Evolutionary conservation across 2,888 invertebrate genomes (phyloP), one percentile per base, ranked within the genome.

Genomic region (Nomada goodeniana): DNA sequence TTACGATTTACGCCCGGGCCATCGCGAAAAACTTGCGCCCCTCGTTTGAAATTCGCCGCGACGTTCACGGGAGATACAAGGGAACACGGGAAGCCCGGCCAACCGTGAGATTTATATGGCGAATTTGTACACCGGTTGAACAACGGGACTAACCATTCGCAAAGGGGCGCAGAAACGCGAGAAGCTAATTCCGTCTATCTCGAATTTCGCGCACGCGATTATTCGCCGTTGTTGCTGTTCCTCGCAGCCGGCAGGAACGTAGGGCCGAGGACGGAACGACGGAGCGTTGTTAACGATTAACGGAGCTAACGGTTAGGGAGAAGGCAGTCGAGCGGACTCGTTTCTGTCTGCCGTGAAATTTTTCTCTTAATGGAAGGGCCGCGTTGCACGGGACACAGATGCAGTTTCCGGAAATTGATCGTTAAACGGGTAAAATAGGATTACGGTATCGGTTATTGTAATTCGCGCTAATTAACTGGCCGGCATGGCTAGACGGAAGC

Each of bases 31-130:
- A 85, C 29, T 44, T 63, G 36, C 59, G 68, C 50, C 76, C 44
- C 44, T 73, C 64, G 47, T 80, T 65, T 76, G 78, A 64, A 84
- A 82, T 87, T 73, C 23, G n/a, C 26, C 60, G 69, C 64, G 76
- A 71, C 60, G 13, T 10, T 59, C 55, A 7, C n/a, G 2, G 10
- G 29, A 15, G 26, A 23, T 18, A 4, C 44, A 10, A 52, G 15
- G 23, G 52, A 36, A 64, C 11, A 42, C 52, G 26, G 15, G 59
- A 79, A 64, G 36, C 64, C 44, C 7, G 36, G n/a, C 44, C 61
- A 18, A 13, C n/a, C 23, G n/a, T 15, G 61, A 68, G 75, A 82
- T 80, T 80, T 80, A 80, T 72, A 68, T 53, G 52, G 60, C 47
- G 65, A 80, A 80, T 80, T 68, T 68, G 57, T 63, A 60, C 47